These are phyloP conservation scores for Syngnathus scovelli DNA, from an alignment of 2,113 vertebrate species.

Conservation along the genomic window DNA sequence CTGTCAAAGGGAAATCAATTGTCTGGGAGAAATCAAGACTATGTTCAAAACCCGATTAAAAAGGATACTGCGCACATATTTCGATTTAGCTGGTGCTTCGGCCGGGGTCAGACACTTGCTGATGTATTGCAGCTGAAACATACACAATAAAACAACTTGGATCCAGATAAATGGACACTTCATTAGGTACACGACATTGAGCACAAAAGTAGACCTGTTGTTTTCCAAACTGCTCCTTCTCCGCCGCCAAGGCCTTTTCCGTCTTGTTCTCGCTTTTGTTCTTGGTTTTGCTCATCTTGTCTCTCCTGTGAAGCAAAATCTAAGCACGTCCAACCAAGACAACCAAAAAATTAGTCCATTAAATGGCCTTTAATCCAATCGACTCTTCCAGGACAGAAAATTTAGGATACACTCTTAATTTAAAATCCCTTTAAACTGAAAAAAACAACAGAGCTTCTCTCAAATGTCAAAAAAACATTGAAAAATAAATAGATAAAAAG, in stretches of 20 bases:
- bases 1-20: constrained; percentile 65
- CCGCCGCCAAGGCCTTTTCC: constrained; percentile 69
- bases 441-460: background rate
- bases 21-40: background rate
- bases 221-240: constrained; percentile 72
- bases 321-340: background rate
- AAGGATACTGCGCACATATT: constrained; percentile 98
- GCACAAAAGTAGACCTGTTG: constrained; percentile 54
- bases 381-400: background rate
- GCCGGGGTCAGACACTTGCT: constrained; percentile 83
- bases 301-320: background rate
- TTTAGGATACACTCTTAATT: background rate
- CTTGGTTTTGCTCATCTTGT: constrained; percentile 64
- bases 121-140: constrained; percentile 85
- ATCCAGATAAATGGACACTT: background rate
- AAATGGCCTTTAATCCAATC: background rate
- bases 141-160: background rate
- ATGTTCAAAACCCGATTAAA: background rate
- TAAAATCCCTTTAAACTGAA: background rate
- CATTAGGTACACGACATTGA: background rate
- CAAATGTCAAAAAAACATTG: background rate
- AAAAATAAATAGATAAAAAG: background rate
- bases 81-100: constrained; percentile 90
- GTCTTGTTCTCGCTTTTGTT: constrained; percentile 71
- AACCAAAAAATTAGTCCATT: background rate